Conservation (phyloP, 92 coral and sea anemone species). For the Zoanthus sociatus region DNA sequence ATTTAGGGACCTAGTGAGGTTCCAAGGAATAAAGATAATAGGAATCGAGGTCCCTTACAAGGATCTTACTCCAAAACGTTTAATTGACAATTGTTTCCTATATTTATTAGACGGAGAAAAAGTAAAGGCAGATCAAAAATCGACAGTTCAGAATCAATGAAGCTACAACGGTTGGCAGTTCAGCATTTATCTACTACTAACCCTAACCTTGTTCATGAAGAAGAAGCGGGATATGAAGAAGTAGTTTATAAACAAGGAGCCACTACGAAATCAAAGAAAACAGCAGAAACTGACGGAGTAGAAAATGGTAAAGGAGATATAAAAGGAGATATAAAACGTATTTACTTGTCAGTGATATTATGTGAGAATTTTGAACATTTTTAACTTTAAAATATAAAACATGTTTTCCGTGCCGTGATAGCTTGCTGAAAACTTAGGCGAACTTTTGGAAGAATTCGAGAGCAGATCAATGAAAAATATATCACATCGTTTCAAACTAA, state of each 20-base stretch:
- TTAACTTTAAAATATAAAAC: too few relatives aligned
- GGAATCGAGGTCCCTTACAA: too few relatives aligned
- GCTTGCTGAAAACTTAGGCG: too few relatives aligned
- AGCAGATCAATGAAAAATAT: too few relatives aligned
- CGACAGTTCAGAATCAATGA: slow-evolving; percentile 17
- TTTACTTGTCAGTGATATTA: neutral
- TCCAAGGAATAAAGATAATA: too few relatives aligned
- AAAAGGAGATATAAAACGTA: neutral
- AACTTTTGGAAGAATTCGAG: too few relatives aligned
- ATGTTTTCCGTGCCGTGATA: too few relatives aligned
- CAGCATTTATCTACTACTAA: neutral
- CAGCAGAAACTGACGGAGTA: neutral
- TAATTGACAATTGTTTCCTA: neutral
- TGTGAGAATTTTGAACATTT: too few relatives aligned
- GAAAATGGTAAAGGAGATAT: neutral
- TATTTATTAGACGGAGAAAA: neutral
- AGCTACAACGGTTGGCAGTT: neutral
- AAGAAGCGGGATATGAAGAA: neutral
- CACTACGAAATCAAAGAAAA: neutral
- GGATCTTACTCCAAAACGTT: too few relatives aligned
- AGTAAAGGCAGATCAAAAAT: neutral
- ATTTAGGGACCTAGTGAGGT: too few relatives aligned
- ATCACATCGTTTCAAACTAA: too few relatives aligned
- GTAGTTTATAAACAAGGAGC: neutral
- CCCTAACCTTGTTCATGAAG: neutral